phyloP scores from a whole-genome alignment of 1,140 invertebrate species.

The Arion vulgaris region DNA sequence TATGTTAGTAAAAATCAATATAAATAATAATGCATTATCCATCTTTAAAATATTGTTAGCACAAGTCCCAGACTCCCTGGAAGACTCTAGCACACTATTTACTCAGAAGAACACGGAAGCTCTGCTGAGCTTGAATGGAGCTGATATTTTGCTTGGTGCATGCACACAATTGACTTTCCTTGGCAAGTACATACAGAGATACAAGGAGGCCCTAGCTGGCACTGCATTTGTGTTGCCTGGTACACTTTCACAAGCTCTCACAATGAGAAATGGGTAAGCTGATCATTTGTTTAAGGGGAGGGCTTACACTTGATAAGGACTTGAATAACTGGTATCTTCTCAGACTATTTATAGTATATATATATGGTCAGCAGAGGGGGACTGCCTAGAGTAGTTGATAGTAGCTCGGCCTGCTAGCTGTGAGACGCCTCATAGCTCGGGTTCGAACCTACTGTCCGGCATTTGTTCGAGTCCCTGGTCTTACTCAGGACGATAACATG shows the following conservation, averaged over 20 bases:
- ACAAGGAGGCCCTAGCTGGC: constrained; percentile 80
- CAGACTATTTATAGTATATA: neutral
- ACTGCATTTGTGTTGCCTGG: constrained; percentile 80
- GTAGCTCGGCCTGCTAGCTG: too few relatives aligned
- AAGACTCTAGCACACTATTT: constrained; percentile 73
- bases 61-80: constrained; percentile 63
- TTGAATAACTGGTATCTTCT: too few relatives aligned
- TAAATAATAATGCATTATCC: neutral
- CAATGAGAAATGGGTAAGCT: constrained; percentile 78
- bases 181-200: constrained; percentile 81
- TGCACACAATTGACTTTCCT: constrained; percentile 83
- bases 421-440: too few relatives aligned
- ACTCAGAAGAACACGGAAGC: constrained; percentile 76
- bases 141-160: constrained; percentile 84
- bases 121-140: constrained; percentile 83
- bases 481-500: too few relatives aligned
- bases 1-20: too few relatives aligned
- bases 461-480: too few relatives aligned
- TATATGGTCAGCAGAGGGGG: neutral
- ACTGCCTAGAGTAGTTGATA: too few relatives aligned
- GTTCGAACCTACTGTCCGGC: too few relatives aligned
- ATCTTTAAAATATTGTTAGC: constrained; percentile 45
- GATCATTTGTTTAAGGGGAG: too few relatives aligned
- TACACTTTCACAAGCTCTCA: constrained; percentile 82
- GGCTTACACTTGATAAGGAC: too few relatives aligned